Evolutionary conservation across 2,888 invertebrate species (phyloP).

Genomic region (Acronicta alni): DNA sequence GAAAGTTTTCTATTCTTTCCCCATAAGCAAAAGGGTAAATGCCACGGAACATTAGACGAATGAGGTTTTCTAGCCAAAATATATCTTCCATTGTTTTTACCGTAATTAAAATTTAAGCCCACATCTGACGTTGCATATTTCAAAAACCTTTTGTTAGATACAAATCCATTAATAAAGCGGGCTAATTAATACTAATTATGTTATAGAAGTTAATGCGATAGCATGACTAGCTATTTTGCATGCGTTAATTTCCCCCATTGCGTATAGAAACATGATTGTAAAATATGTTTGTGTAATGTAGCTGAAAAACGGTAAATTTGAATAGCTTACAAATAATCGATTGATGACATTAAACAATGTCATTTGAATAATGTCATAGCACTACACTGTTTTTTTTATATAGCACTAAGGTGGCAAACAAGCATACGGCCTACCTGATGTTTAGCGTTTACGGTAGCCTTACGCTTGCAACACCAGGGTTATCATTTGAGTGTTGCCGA

Average conservation of each 20-base stretch:
- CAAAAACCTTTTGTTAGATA: slow-evolving; percentile 65
- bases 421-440: too few species aligned
- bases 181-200: slow-evolving; percentile 84
- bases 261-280: slow-evolving; percentile 23
- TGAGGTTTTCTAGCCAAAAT: background rate
- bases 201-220: slow-evolving; percentile 73
- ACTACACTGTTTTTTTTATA: too few species aligned
- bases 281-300: background rate
- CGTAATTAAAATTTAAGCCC: slow-evolving; percentile 68
- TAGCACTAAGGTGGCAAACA: too few species aligned
- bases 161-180: slow-evolving; percentile 66
- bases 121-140: slow-evolving; percentile 63
- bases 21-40: too few species aligned
- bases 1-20: too few species aligned
- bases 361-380: too few species aligned
- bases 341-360: too few species aligned
- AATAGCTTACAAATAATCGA: background rate
- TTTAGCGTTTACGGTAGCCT: too few species aligned
- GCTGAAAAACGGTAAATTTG: background rate
- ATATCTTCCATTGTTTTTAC: slow-evolving; percentile 40
- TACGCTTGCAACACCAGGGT: too few species aligned
- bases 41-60: too few species aligned
- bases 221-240: slow-evolving; percentile 70
- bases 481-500: too few species aligned
- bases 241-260: slow-evolving; percentile 17